Conservation (phyloP, 1,140 invertebrate genomes). For the Latrodectus geometricus region DNA sequence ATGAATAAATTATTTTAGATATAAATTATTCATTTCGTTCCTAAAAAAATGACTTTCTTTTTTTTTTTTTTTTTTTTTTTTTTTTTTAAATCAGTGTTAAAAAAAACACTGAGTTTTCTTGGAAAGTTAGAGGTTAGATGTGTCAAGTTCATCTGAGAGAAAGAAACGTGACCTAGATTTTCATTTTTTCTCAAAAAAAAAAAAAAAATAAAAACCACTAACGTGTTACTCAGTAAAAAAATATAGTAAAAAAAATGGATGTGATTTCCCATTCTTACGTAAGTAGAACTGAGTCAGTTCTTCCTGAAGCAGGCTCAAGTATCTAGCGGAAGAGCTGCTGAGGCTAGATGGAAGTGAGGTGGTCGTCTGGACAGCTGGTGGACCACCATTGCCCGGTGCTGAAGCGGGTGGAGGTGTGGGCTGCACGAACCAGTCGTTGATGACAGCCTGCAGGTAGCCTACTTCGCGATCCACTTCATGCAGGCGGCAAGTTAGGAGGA, state of each 20-base stretch:
- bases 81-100: too few relatives aligned
- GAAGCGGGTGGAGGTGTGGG: neutral
- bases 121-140: too few relatives aligned
- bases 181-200: too few relatives aligned
- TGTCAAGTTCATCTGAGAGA: too few relatives aligned
- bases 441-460: constrained; percentile 61
- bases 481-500: constrained; percentile 62
- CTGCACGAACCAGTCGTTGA: constrained; percentile 62
- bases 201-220: neutral
- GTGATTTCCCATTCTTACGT: constrained; percentile 10
- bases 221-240: neutral
- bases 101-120: too few relatives aligned
- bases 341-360: too few relatives aligned
- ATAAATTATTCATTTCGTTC: too few relatives aligned
- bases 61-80: too few relatives aligned
- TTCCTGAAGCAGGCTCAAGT: constrained; percentile 26
- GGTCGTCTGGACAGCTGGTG: too few relatives aligned
- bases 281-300: constrained; percentile 54
- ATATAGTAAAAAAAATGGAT: neutral
- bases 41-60: too few relatives aligned
- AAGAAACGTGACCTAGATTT: too few relatives aligned
- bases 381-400: neutral
- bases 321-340: neutral
- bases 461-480: constrained; percentile 65
- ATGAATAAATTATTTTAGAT: too few relatives aligned